Evolutionary conservation across 2,888 invertebrate species (phyloP).

Genomic region (Coremacera marginata): DNA sequence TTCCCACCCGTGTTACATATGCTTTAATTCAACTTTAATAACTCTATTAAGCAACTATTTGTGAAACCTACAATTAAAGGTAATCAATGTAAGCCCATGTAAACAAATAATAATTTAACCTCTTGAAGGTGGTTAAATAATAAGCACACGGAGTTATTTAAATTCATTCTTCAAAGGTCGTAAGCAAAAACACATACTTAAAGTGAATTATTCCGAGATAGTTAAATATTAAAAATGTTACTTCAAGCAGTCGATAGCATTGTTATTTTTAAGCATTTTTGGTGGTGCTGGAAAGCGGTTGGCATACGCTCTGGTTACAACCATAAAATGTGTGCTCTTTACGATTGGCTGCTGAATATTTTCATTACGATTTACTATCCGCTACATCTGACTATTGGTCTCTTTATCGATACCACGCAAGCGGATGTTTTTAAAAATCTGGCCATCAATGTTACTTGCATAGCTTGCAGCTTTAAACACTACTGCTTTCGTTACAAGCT

Average conservation of each 20-base stretch:
- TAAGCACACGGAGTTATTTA: too few relatives aligned
- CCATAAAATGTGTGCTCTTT: conserved; percentile 26
- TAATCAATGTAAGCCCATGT: too few relatives aligned
- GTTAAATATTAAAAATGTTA: too few relatives aligned
- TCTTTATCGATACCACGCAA: conserved; percentile 31
- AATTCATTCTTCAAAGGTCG: too few relatives aligned
- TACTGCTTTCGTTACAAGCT: conserved; percentile 42
- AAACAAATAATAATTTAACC: too few relatives aligned
- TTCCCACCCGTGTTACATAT: too few relatives aligned
- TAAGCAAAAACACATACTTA: too few relatives aligned
- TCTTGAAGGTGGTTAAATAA: too few relatives aligned
- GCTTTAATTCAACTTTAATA: too few relatives aligned
- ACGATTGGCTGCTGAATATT: conserved; percentile 38
- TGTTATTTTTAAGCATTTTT: conserved; percentile 36
- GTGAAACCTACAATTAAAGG: too few relatives aligned
- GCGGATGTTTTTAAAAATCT: conserved; percentile 46
- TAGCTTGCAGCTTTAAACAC: conserved; percentile 44
- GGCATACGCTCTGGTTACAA: conserved; percentile 31
- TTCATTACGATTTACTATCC: conserved; percentile 44
- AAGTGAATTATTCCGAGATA: too few relatives aligned
- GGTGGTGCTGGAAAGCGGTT: conserved; percentile 43
- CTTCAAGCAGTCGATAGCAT: conserved; percentile 34
- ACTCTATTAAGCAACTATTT: too few relatives aligned
- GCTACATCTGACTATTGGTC: conserved; percentile 44
- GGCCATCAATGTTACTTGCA: conserved; percentile 44